Evolutionary conservation across 1,140 invertebrate genomes (phyloP).

Genomic region (Trigoniulus corallinus): DNA sequence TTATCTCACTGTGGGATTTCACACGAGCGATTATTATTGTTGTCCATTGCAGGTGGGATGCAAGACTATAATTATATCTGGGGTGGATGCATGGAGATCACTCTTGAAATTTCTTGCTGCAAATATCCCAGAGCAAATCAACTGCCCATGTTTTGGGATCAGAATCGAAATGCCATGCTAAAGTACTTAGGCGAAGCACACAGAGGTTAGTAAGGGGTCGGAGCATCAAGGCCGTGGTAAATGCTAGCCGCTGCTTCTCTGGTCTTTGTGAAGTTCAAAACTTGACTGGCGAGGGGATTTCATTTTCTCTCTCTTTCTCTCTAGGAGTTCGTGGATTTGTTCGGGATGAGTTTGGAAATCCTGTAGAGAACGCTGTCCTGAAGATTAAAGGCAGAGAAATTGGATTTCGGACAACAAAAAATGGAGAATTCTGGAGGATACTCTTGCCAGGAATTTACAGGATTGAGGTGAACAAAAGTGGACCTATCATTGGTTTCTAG

Average conservation of each 20-base stretch:
- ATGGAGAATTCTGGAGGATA: constrained; percentile 87
- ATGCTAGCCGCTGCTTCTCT: not conserved
- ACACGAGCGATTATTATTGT: not conserved
- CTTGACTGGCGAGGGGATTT: not conserved
- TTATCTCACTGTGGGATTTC: no score
- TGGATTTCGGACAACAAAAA: constrained; percentile 70
- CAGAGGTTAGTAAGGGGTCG: no score
- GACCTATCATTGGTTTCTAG: no score
- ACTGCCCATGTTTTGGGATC: constrained; percentile 80
- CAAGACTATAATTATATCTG: constrained; percentile 98
- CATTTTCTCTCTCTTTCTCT: not conserved
- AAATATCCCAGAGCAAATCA: constrained; percentile 78
- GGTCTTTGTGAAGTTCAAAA: not conserved
- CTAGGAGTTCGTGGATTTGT: constrained; percentile 67
- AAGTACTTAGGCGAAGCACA: constrained; percentile 77
- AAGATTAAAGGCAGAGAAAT: constrained; percentile 73
- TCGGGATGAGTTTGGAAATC: constrained; percentile 57
- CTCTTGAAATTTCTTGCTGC: constrained; percentile 90
- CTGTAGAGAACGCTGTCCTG: constrained; percentile 62
- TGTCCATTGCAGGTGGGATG: constrained; percentile 39
- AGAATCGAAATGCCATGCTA: constrained; percentile 76
- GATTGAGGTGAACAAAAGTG: constrained; percentile 43
- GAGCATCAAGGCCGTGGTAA: not conserved
- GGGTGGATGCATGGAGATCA: constrained; percentile 97
- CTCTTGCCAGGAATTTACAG: constrained; percentile 65